phyloP scores from a whole-genome alignment of 2,113 vertebrate genomes.

The Illadopsis cleaveri region DNA sequence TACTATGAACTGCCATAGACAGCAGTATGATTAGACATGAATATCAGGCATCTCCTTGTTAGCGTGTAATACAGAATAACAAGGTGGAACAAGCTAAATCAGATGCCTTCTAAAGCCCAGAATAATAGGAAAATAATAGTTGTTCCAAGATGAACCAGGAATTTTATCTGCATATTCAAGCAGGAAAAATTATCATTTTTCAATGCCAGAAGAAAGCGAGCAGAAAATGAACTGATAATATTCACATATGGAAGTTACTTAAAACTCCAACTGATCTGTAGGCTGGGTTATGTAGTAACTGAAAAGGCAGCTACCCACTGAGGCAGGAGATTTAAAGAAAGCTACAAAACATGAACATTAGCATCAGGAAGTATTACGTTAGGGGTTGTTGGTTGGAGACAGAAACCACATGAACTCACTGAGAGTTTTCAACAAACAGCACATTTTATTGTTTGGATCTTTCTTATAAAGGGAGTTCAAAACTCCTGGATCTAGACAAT shows the following conservation, averaged over 20 bases:
- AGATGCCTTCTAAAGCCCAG: neutral
- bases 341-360: neutral
- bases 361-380: neutral
- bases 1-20: neutral
- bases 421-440: neutral
- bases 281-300: neutral
- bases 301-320: conserved; percentile 5
- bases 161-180: neutral
- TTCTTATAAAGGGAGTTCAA: neutral
- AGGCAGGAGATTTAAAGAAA: conserved; percentile 3
- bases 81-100: neutral
- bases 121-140: neutral
- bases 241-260: neutral
- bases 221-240: neutral
- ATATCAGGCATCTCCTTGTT: neutral
- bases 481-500: neutral
- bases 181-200: neutral
- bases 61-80: neutral
- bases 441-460: neutral
- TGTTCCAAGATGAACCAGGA: neutral
- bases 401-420: neutral
- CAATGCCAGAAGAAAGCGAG: neutral
- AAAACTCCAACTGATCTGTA: neutral
- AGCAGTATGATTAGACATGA: neutral
- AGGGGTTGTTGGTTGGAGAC: neutral